Base-by-base conservation (phyloP, 2,113 vertebrate species). In the Acinonyx jubatus region DNA sequence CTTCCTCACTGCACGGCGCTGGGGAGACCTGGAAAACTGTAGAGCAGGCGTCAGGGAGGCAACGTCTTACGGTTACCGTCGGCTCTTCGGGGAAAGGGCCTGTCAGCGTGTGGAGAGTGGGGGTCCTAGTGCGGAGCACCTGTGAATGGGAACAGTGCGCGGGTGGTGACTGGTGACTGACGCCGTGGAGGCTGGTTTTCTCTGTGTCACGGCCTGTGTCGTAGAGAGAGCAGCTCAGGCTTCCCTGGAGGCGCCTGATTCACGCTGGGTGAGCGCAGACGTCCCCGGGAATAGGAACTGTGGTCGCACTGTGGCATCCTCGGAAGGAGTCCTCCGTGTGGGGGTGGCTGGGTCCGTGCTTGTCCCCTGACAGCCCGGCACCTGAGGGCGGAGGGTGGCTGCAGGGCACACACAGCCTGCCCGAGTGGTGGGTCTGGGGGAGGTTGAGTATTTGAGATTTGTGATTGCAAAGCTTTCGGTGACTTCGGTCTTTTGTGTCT, bases 251-350 rank as follows among this genome's bases (percentile, higher is more conserved):
- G 9, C 0, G 2, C 36, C 13, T 10, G 4, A 6, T 2, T n/a
- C 1, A 0, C 7, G 4, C 55, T 52, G 50, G 36, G 38, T 4
- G 18, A 1, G 18, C 1, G 1, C 19, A 8, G 50, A 41, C 36
- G 14, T 7, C 45, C 81, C 63, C 14, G 27, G 15, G n/a, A 25
- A 4, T 12, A 7, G 27, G 33, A 31, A 0, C 0, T 1, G 41
- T 0, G 16, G 48, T 82, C 1, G 0, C 21, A 1, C 55, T 6
- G 18, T 31, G 38, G 4, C 0, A 0, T 8, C 78, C 78, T 41
- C 2, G 33, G 14, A 18, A 65, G 19, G n/a, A 4, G 29, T 25
- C 36, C 33, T 41, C 29, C 8, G 63, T 23, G 41, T 31, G 41
- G n/a, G 65, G 48, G 21, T 23, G 65, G 21, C 74, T 7, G 12